Conservation (phyloP, 2,113 vertebrate species). For the Clarias batrachus region DNA sequence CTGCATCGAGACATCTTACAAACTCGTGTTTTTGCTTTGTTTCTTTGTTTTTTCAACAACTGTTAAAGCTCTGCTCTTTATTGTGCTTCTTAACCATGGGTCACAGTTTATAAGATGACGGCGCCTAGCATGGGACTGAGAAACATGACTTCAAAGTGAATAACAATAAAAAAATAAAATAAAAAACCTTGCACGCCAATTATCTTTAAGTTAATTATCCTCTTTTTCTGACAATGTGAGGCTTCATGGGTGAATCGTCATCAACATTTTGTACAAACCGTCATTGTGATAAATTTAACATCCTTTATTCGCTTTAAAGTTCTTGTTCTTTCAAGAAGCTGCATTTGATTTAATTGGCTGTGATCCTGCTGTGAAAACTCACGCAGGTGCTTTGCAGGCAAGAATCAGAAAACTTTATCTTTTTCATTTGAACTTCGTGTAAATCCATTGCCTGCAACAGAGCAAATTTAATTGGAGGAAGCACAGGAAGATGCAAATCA, state of each 20-base stretch:
- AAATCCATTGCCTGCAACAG: not conserved
- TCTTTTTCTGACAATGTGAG: not conserved
- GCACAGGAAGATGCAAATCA: conserved; percentile 25
- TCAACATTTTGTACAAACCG: conserved; percentile 38
- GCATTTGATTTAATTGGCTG: conserved; percentile 44
- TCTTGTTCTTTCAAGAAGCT: conserved; percentile 35
- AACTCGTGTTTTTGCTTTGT: conserved; percentile 34
- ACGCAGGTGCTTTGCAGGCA: conserved; percentile 24
- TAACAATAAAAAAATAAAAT: not conserved
- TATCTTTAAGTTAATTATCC: conserved; percentile 7
- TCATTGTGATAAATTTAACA: conserved; percentile 32
- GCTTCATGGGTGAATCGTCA: conserved; percentile 26
- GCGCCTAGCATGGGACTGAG: conserved; percentile 26
- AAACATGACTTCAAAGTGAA: conserved; percentile 38
- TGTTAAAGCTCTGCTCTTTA: not conserved
- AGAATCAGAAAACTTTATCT: conserved; percentile 30
- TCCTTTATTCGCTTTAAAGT: conserved; percentile 30
- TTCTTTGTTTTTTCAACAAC: not conserved
- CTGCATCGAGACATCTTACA: conserved; percentile 40
- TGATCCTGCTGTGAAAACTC: conserved; percentile 41
- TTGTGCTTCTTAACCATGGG: conserved; percentile 20
- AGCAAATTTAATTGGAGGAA: conserved; percentile 7
- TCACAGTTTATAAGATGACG: conserved; percentile 38
- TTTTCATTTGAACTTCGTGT: conserved; percentile 5
- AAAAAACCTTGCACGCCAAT: conserved; percentile 26